Base-by-base conservation (phyloP, 2,888 invertebrate genomes). In the Melipona bicolor region DNA sequence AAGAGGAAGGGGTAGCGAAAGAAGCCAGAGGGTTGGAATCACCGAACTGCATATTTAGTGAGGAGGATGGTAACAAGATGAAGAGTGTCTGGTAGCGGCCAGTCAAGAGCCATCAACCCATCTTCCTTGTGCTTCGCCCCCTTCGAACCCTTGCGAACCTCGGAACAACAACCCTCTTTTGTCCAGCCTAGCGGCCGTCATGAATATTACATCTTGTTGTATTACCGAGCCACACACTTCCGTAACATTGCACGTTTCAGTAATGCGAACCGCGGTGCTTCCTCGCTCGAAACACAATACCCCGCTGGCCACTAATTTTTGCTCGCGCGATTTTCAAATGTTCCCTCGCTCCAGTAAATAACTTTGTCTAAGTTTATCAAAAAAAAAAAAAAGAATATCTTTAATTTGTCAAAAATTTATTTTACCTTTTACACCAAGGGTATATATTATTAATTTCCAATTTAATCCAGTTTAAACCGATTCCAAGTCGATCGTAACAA, bases 191-290 rank as follows among this genome's bases (percentile, higher is more conserved):
- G 64, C 74, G 69, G 74, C 85, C 74, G 49, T 82, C 86, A 91
- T 91, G 90, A 91, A 92, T 92, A 89, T 90, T 90, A 81, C 89
- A 90, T 89, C 83, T 77, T 82, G 85, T 90, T 89, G 88, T 90
- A 83, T 78, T 69, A 70, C 43, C 56, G 36, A 79, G 59, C 70
- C 27, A 19, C 54, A 43, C n/a, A 32, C 71, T 65, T 69, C 49
- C 77, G 36, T 65, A 71, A 61, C 54, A 70, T 68, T 62, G 24
- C 70, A 67, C 27, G 56, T 77, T 77, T 71, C 49, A 59, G 59
- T 62, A 71, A 65, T 77, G 15, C 27, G 11, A 13, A 32, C 1
- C 32, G 15, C 50, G 27, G 11, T 32, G 9, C 3, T n/a, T 70
- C 68, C 68, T 65, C 32, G 4, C 32, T 49, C 54, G 54, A 73